A percentile compares a stretch with the other conserved stretches of the same genome.
Evolutionary conservation across 1,140 invertebrate species (phyloP).

Genomic region (Solenopsis fugax): DNA sequence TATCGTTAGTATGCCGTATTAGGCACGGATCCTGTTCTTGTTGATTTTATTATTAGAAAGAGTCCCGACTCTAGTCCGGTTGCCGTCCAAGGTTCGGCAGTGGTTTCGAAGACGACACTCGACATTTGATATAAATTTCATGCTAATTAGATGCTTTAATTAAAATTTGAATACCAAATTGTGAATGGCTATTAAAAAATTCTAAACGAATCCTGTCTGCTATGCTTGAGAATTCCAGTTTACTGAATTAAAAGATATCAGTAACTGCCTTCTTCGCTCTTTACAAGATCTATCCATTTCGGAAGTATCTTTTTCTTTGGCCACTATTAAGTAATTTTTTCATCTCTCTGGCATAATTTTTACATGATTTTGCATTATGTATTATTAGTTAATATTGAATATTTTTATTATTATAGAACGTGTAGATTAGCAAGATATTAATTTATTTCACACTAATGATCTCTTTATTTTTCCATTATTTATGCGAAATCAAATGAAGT

Average conservation of each 20-base stretch:
- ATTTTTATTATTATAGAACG: neutral
- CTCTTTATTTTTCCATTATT: neutral
- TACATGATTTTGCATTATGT: neutral
- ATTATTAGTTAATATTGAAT: neutral
- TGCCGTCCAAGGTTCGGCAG: neutral
- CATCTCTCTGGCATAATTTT: neutral
- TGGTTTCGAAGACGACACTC: neutral
- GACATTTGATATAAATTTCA: conserved; percentile 30
- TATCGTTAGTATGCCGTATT: conserved; percentile 17
- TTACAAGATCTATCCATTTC: neutral
- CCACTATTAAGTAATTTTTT: neutral
- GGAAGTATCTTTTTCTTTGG: neutral
- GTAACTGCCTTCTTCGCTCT: neutral
- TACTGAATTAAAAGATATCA: neutral
- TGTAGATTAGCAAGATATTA: neutral
- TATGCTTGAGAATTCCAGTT: neutral
- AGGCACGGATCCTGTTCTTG: conserved; percentile 36
- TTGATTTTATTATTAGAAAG: conserved; percentile 56
- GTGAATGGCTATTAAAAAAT: neutral
- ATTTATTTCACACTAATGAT: neutral
- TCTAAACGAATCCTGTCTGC: neutral
- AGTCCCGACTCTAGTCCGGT: neutral
- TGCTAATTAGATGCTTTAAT: neutral
- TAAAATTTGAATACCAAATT: neutral
- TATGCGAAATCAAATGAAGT: neutral